Evolutionary conservation across 2,797 vertebrate species (phyloP).

Genomic region (Hypotaenidia okinawae): DNA sequence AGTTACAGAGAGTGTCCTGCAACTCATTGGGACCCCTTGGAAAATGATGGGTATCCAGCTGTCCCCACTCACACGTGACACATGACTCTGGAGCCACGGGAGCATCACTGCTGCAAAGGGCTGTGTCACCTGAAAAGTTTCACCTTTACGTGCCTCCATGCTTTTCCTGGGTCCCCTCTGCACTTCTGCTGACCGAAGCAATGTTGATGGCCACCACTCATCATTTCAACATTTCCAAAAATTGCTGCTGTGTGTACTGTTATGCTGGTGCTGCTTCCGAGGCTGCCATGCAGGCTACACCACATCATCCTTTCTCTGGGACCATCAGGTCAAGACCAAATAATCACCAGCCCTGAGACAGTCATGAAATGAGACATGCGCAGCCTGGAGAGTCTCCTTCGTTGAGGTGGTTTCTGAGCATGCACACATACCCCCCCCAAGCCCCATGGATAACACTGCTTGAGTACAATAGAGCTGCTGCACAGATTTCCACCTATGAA

Average conservation of each 20-base stretch:
- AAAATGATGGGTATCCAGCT: not conserved
- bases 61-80: not conserved
- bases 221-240: not conserved
- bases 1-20: not conserved
- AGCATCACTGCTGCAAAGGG: not conserved
- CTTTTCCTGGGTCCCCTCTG: not conserved
- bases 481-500: not conserved
- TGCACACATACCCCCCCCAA: fast-evolving
- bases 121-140: not conserved
- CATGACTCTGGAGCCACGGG: not conserved
- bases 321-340: not conserved
- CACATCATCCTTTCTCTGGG: fast-evolving
- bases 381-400: not conserved
- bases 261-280: not conserved
- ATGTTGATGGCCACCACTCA: fast-evolving
- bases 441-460: not conserved
- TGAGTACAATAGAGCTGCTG: not conserved
- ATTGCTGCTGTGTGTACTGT: not conserved
- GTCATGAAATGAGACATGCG: not conserved
- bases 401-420: not conserved
- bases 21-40: not conserved
- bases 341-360: not conserved
- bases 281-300: not conserved
- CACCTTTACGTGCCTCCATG: not conserved
- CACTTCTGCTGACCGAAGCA: not conserved